These are phyloP conservation scores for Phyllostomus hastatus DNA, from an alignment of 2,113 vertebrate species.

Conservation along the genomic window DNA sequence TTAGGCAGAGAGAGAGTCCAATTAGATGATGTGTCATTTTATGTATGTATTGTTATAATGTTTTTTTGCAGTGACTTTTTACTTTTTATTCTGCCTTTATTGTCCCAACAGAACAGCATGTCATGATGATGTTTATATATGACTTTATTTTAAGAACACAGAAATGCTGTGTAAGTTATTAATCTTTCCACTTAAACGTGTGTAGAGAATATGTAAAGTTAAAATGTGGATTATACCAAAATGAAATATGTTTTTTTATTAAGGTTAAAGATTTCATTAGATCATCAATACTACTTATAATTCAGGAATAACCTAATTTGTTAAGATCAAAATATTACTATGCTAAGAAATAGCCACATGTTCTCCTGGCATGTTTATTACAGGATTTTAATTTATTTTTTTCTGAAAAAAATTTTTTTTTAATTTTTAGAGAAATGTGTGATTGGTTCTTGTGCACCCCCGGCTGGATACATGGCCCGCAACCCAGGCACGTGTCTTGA, in stretches of 20 bases:
- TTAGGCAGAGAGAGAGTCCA: not conserved
- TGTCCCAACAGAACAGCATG: slow-evolving; percentile 4
- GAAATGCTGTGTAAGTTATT: not conserved
- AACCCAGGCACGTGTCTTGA: no score
- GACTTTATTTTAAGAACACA: slow-evolving; percentile 6
- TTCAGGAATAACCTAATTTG: slow-evolving; percentile 15
- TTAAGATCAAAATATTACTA: slow-evolving; percentile 20
- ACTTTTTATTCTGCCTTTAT: slow-evolving; percentile 7
- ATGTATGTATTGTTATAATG: not conserved
- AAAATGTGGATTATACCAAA: slow-evolving; percentile 25
- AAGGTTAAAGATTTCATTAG: slow-evolving; percentile 17
- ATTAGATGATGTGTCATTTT: not conserved
- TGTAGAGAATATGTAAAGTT: slow-evolving; percentile 33
- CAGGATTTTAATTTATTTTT: not conserved
- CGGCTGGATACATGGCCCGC: no score
- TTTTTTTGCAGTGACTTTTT: not conserved
- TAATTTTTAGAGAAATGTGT: no score
- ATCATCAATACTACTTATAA: not conserved
- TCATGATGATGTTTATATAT: slow-evolving; percentile 34
- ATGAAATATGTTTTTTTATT: slow-evolving; percentile 14
- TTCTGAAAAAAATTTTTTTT: no score
- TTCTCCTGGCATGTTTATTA: not conserved
- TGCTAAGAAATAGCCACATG: not conserved
- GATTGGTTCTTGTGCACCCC: no score
- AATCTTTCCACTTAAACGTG: not conserved